Evolutionary conservation across 2,797 vertebrate genomes (phyloP).

Genomic region (Smutsia temminckii): DNA sequence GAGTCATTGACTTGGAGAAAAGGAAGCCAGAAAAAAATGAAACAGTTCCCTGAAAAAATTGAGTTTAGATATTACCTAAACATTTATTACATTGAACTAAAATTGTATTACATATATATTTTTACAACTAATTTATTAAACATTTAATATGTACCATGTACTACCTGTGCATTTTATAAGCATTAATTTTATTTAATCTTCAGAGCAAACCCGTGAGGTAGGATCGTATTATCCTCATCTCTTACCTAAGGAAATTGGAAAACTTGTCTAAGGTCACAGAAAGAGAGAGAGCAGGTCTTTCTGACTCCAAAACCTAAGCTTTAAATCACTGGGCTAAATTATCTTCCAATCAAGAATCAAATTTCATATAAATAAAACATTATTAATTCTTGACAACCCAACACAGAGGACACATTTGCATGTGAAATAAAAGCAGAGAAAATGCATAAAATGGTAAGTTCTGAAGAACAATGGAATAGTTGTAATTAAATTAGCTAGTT

Average conservation of each 20-base stretch:
- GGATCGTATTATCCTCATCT: background rate
- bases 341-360: conserved; percentile 54
- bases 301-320: conserved; percentile 21
- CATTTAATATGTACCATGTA: background rate
- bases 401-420: conserved; percentile 5
- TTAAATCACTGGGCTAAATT: conserved; percentile 1
- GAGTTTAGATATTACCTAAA: background rate
- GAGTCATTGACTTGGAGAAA: background rate
- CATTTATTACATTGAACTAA: background rate
- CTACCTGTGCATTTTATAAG: background rate
- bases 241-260: background rate
- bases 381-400: conserved; percentile 40
- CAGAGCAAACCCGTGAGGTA: background rate
- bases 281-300: background rate
- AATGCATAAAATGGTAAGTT: conserved; percentile 37
- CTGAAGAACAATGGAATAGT: background rate
- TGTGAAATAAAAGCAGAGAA: background rate
- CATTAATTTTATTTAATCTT: conserved; percentile 42
- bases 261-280: conserved; percentile 36
- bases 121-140: conserved; percentile 39
- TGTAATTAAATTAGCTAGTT: conserved; percentile 38
- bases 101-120: background rate
- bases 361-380: conserved; percentile 50
- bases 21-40: background rate
- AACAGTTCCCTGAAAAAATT: background rate